These are phyloP conservation scores for Sebastes matsubarae DNA, from an alignment of 2,797 vertebrate species.

Conservation along the genomic window DNA sequence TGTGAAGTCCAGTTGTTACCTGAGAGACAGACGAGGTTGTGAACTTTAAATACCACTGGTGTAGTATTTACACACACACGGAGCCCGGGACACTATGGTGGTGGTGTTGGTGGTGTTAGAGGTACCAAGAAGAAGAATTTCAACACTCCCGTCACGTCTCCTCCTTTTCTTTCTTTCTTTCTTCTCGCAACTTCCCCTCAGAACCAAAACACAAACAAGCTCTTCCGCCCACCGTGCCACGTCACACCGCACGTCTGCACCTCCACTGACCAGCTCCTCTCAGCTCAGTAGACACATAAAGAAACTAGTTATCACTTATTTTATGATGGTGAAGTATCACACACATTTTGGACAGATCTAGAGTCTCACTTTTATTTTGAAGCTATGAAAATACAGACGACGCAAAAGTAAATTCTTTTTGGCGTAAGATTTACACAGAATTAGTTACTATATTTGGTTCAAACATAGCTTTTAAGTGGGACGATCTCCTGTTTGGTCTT, in stretches of 20 bases:
- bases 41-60: slow-evolving; percentile 47
- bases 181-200: slow-evolving; percentile 84
- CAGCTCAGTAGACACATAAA: background rate
- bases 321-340: background rate
- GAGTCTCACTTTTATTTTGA: background rate
- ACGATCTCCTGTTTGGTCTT: too few species aligned
- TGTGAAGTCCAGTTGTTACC: slow-evolving; percentile 68
- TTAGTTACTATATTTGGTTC: too few species aligned
- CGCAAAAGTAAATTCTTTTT: too few species aligned
- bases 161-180: slow-evolving; percentile 72
- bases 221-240: slow-evolving; percentile 82
- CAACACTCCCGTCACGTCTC: slow-evolving; percentile 82
- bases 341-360: background rate
- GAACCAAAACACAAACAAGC: slow-evolving; percentile 87
- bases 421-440: too few species aligned
- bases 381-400: too few species aligned
- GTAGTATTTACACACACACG: slow-evolving; percentile 28
- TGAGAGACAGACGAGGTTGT: slow-evolving; percentile 70
- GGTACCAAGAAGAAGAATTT: slow-evolving; percentile 65
- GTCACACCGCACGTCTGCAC: slow-evolving; percentile 66
- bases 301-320: background rate
- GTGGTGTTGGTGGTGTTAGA: slow-evolving; percentile 16
- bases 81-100: slow-evolving; percentile 25
- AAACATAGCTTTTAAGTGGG: too few species aligned
- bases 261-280: background rate